Evolutionary conservation across 1,140 invertebrate species (phyloP), one percentile per base, ranked within the genome.

Genomic region (Pristionchus pacificus): DNA sequence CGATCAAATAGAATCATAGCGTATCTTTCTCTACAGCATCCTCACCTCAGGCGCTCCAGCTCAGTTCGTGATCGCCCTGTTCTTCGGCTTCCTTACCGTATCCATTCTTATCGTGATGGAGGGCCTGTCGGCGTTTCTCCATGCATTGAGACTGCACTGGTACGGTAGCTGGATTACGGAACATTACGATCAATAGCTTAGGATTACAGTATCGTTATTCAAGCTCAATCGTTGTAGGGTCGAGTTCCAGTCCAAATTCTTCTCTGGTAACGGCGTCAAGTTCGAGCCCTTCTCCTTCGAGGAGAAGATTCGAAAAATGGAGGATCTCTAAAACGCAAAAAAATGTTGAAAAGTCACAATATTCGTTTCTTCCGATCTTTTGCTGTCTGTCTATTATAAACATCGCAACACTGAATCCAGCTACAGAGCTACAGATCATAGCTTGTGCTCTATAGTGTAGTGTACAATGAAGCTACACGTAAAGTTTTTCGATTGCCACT

Each of bases 81-180:
- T 88, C 65, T 98, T 94, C 92, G 90, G 91, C 14, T 85, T 89
- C 68, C 89, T 95, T 78, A 93, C 93, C 14, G 84, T 97, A 69
- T 89, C 90, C 80, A 90, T 95, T 85, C 87, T 97, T 74, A 89
- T 97, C 63, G 85, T 93, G 84, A 95, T 98, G 95, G 95, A 98
- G 88, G 96, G 96, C 2, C 87, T 98, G 1, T 96, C 93, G 57
- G 95, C 96, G 59, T 98, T 98, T 87, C 88, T 98, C 66, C 96
- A 98, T 84, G 96, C 95, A 2, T 88, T 98, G 67, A 91, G 95
- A 88, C 88, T 99, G 68, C 96, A 99, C 86, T 99, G 96, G 96
- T 67, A 55, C 29, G 14, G 31, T 15, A 15, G 31, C 60, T 67
- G 27, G 14, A 27, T 30, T 15, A 29, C 6, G 6, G 24, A 61